Evolutionary conservation across 2,888 invertebrate species (phyloP).

Genomic region (Diaprepes abbreviatus): DNA sequence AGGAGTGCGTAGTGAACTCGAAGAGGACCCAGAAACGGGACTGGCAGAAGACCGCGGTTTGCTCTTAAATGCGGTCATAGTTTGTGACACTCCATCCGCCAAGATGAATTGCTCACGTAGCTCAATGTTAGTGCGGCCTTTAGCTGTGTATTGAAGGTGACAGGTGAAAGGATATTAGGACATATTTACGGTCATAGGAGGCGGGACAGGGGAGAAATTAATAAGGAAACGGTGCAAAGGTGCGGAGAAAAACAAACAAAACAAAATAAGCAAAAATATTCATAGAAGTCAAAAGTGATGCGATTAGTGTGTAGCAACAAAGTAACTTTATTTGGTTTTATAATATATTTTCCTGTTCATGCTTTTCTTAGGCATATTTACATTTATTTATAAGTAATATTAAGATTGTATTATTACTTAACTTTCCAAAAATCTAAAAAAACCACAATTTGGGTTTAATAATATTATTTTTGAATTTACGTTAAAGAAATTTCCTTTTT

Average conservation of each 20-base stretch:
- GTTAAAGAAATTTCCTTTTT: too few species aligned
- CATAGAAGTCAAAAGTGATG: constrained; percentile 25
- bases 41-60: constrained; percentile 86
- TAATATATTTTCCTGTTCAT: background rate
- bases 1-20: constrained; percentile 73
- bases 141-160: constrained; percentile 76
- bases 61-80: constrained; percentile 98
- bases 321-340: constrained; percentile 18
- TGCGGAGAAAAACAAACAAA: constrained; percentile 54
- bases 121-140: constrained; percentile 99
- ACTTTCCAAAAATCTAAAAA: too few species aligned
- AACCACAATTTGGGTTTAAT: too few species aligned
- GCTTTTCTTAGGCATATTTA: constrained; percentile 1
- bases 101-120: constrained; percentile 98
- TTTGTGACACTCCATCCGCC: constrained; percentile 98
- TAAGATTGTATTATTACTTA: too few species aligned
- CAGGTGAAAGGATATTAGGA: constrained; percentile 21
- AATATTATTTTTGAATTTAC: too few species aligned
- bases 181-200: constrained; percentile 29
- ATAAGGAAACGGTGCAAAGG: constrained; percentile 36
- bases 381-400: background rate
- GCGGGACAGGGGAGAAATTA: constrained; percentile 30
- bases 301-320: constrained; percentile 37
- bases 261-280: constrained; percentile 60
- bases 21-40: constrained; percentile 72